Base-by-base conservation (phyloP, 2,888 invertebrate genomes). In the Pharmacophagus antenor region DNA sequence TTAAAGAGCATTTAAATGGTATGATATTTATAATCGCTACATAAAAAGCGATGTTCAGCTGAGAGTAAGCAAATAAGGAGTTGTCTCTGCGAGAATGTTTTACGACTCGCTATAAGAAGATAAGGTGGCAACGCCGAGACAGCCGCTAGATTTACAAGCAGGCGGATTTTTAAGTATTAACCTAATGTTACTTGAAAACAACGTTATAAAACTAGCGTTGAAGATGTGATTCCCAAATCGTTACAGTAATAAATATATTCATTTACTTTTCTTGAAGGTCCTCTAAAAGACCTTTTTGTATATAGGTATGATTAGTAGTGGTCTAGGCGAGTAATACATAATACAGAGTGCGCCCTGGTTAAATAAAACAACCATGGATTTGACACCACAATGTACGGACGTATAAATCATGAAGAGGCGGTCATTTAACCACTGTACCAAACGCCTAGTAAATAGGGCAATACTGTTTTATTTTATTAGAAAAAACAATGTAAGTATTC, bases 51-150 rank as follows among this genome's bases (percentile, higher is more conserved):
- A 20, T 37, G 51, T 52, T 58, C 37, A 52, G 6, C 7, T n/a
- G 18, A 37, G 22, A 52, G 52, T 23, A 47, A 58, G 52, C 58
- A 58, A 58, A 58, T 52, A 58, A 58, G 47, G 47, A 47, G 52
- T 52, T 58, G 58, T 47, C 58, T 58, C 50, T 12, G 46, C 22
- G 44, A 57, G 51, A 52, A 52, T 58, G 58, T 58, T 58, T 58
- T 52, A 58, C 58, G 51, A 12, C 47, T 31, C 12, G 51, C 22
- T 47, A 17, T 41, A 37, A 52, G 47, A 12, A 55, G 58, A 58
- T 58, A 58, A 47, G 47, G 50, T 42, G 44, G 37, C 31, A 37
- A 46, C 46, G 21, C 18, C 51, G 23, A 23, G 52, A 52, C 52
- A 52, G 52, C 18, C 31, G 37, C 37, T 52, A 37, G 58, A 52